Evolutionary conservation across 2,113 vertebrate genomes (phyloP), one percentile per base, ranked within the genome.

Genomic region (Turdus rufiventris): DNA sequence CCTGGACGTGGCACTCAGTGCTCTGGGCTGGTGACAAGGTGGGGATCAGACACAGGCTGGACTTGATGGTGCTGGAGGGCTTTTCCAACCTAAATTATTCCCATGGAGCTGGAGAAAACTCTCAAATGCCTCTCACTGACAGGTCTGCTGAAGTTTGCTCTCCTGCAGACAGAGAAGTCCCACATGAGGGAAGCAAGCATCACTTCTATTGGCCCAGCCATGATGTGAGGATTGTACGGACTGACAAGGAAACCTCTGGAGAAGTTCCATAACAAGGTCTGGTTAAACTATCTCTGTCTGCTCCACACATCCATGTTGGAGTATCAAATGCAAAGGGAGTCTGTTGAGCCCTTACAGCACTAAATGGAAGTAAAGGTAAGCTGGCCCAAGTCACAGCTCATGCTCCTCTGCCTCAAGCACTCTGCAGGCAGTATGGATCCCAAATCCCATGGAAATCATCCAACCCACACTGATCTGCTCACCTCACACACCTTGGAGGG

Each of bases 291-390:
- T 53, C 65, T 75, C 47, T 51, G 53, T 70, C 80, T 58, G 60
- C 34, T 83, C 67, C 54, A 34, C 14, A 29, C 45, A 54, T 65
- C 74, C 58, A 57, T 66, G 63, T 1, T 83, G 67, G 63, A 83
- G 33, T 58, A 96, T 50, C 88, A 94, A 92, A 93, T 85, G 63
- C 71, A 73, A 82, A 85, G 63, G 60, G 75, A 93, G 76, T 80
- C 51, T 82, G 88, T 79, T 62, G 63, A 88, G 78, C 67, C 82
- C 71, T 92, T 92, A 95, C 50, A 14, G 40, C 38, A 17, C 20
- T 47, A 61, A 80, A 77, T 51, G 47, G 88, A 90, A 93, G 91
- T 58, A 77, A 54, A 85, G 90, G 72, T n/a, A n/a, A n/a, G n/a
- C n/a, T n/a, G n/a, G n/a, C n/a, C n/a, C n/a, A n/a, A n/a, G n/a